Evolutionary conservation across 2,888 invertebrate species (phyloP), one percentile per base, ranked within the genome.

Genomic region (Parascotia fuliginaria): DNA sequence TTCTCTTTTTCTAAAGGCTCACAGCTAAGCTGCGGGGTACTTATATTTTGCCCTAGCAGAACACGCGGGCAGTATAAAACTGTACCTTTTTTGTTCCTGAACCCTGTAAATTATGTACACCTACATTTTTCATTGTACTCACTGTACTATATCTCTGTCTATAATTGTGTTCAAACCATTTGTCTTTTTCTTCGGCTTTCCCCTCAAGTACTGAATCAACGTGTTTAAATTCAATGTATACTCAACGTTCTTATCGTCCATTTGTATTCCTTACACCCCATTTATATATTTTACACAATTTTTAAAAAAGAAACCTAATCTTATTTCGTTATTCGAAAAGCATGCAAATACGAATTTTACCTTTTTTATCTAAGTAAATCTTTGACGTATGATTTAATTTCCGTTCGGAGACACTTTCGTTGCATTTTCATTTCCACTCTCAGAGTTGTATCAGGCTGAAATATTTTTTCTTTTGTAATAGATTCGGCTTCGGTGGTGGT

Each of bases 401-500:
- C 71, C 71, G 65, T 22, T 52, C 15, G 31, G 44, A 29, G 49
- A 55, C 48, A 48, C 43, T 68, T 60, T 44, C 16, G 65, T 55
- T 65, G 65, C 62, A 65, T 67, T 64, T 63, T 60, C 50, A 65
- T 70, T 69, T 70, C 64, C 60, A 43, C 9, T 37, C 22, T 15
- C 22, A 52, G 55, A 60, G 39, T 51, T 47, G 36, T 54, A 43
- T 51, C 24, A 50, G 37, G 34, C 32, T 9, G 34, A 22, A 19
- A 46, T 55, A 39, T 29, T 59, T 60, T 69, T 38, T 65, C 24
- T 24, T 62, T 70, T 72, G 40, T 43, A 43, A 67, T 94, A 91
- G 96, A 96, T 92, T 95, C 96, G 54, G 96, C 96, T 62, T 96
- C 96, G 63, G 96, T 96, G 73, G 94, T 96, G 69, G 96, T 96